Conservation (phyloP, 2,888 invertebrate species). For the Hypercompe scribonia region DNA sequence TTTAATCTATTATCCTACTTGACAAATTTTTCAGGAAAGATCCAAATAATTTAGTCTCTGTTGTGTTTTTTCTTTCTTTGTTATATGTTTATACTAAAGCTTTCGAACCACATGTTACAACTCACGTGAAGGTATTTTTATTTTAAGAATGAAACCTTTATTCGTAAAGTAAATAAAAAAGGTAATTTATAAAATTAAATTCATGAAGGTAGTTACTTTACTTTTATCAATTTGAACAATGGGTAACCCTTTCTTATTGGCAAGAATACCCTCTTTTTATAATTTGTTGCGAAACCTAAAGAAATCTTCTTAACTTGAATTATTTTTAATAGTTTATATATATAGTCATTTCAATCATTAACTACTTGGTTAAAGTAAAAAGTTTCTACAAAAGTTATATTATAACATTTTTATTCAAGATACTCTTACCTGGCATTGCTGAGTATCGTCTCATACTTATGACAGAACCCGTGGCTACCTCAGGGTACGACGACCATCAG, state of each 20-base stretch:
- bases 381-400: background rate
- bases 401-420: background rate
- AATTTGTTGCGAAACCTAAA: background rate
- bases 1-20: background rate
- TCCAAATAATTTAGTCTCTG: background rate
- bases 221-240: background rate
- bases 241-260: background rate
- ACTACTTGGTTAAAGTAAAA: background rate
- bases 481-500: constrained; percentile 70
- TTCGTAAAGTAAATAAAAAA: background rate
- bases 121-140: background rate
- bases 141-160: background rate
- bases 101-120: background rate
- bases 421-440: constrained; percentile 75
- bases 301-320: background rate
- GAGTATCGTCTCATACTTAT: constrained; percentile 75
- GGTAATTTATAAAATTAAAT: background rate
- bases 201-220: background rate
- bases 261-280: background rate
- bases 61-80: background rate
- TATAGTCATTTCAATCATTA: background rate
- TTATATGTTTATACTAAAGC: background rate
- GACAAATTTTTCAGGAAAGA: background rate
- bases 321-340: background rate
- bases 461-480: constrained; percentile 53